Percentiles rank a stretch among this genome's conserved stretches.
Evolutionary conservation across 2,113 vertebrate genomes (phyloP).

Genomic region (Hydrolagus affinis): DNA sequence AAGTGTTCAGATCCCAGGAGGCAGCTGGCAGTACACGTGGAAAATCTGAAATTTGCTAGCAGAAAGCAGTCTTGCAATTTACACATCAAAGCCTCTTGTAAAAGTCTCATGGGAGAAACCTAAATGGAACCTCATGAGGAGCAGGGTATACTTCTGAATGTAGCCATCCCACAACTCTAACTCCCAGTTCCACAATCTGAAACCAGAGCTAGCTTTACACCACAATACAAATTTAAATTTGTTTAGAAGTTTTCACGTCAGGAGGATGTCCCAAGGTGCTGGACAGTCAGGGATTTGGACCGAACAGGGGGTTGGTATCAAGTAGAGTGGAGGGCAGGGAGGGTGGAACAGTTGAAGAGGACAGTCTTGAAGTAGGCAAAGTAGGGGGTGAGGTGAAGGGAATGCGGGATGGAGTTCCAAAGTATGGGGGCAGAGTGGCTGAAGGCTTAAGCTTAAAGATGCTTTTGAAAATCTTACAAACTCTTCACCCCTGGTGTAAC

Average conservation of each 20-base stretch:
- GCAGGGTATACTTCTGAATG: not conserved
- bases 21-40: not conserved
- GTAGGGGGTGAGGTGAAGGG: too few relatives aligned
- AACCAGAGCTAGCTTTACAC: not conserved
- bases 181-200: not conserved
- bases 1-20: not conserved
- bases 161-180: not conserved
- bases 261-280: not conserved
- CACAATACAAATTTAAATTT: not conserved
- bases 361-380: too few relatives aligned
- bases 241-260: not conserved
- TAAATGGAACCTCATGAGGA: not conserved
- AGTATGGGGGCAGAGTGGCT: too few relatives aligned
- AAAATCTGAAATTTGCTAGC: conserved; percentile 17
- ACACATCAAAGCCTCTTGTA: not conserved
- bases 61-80: not conserved
- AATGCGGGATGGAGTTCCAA: too few relatives aligned
- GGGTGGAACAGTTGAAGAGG: too few relatives aligned
- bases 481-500: too few relatives aligned
- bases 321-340: too few relatives aligned
- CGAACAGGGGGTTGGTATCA: too few relatives aligned
- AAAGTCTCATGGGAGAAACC: not conserved
- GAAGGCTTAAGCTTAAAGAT: too few relatives aligned
- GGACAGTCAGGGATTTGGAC: too few relatives aligned
- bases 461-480: too few relatives aligned